phyloP scores from a whole-genome alignment of 2,888 invertebrate genomes.

The Phortica okadai region DNA sequence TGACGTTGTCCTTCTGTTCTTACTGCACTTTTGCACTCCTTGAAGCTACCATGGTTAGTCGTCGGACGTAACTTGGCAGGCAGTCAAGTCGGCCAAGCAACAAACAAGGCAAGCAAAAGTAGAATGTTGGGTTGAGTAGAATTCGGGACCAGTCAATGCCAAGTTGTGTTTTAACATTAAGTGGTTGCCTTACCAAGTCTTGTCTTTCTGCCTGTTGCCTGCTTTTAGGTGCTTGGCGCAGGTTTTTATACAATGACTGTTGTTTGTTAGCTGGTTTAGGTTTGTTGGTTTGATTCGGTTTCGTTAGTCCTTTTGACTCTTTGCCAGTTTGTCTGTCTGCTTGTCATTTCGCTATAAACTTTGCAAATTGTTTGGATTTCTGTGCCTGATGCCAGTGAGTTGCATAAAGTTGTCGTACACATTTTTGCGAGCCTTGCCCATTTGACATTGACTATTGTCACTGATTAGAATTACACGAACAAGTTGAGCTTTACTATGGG shows the following conservation, averaged over 20 bases:
- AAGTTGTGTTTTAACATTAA: constrained; percentile 36
- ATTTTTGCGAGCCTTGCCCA: not conserved
- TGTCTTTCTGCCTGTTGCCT: not conserved
- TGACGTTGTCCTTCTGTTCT: not conserved
- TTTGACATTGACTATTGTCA: constrained; percentile 1
- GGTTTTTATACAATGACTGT: not conserved
- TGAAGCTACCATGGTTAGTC: not conserved
- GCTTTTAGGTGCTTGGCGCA: constrained; percentile 1
- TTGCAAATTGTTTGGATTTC: constrained; percentile 26
- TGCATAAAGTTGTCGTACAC: not conserved
- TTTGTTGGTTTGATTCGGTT: not conserved
- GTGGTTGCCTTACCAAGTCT: constrained; percentile 20
- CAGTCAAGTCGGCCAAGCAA: constrained; percentile 1
- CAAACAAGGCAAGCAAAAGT: not conserved
- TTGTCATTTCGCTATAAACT: not conserved
- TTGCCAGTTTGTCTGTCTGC: not conserved
- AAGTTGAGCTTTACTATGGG: not conserved
- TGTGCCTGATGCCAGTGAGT: constrained; percentile 16
- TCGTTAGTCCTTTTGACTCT: not conserved
- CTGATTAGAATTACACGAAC: not conserved
- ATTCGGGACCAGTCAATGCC: not conserved
- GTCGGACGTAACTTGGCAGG: not conserved
- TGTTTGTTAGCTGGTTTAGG: not conserved
- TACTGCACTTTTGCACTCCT: not conserved
- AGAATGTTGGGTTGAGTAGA: not conserved